These are phyloP conservation scores for Pogonus chalceus DNA, from an alignment of 1,140 invertebrate species.

Conservation along the genomic window DNA sequence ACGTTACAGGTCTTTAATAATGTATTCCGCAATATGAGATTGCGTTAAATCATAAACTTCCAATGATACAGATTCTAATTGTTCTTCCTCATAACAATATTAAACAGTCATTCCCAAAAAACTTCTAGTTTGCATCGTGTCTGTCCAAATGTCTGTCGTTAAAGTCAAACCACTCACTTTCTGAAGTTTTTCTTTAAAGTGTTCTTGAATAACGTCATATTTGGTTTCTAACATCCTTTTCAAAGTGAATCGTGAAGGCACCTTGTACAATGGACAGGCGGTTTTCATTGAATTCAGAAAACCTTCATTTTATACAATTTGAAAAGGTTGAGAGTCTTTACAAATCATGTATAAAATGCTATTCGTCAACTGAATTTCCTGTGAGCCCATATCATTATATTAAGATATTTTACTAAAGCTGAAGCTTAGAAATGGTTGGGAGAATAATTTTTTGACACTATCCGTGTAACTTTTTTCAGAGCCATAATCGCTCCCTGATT, in stretches of 20 bases:
- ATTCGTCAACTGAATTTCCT: no score
- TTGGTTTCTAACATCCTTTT: conserved; percentile 25
- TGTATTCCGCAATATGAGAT: conserved; percentile 19
- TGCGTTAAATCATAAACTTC: conserved; percentile 18
- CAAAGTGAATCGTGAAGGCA: conserved; percentile 27
- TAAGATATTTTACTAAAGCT: no score
- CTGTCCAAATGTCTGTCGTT: conserved; percentile 27
- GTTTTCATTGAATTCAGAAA: conserved; percentile 31
- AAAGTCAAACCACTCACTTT: conserved; percentile 18
- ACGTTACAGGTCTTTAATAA: conserved; percentile 13
- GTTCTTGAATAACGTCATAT: conserved; percentile 25
- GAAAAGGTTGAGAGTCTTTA: conserved; percentile 31
- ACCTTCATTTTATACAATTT: conserved; percentile 32
- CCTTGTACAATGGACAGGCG: conserved; percentile 29
- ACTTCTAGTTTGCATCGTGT: conserved; percentile 21
- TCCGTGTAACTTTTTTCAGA: no score
- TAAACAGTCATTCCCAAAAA: conserved; percentile 24
- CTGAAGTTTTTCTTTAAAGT: conserved; percentile 21
- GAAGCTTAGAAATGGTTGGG: no score
- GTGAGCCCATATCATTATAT: no score
- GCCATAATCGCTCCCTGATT: no score
- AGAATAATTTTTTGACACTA: no score
- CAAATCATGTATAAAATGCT: conserved; percentile 30
- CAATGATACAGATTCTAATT: conserved; percentile 16
- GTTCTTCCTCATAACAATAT: conserved; percentile 14